Percentiles rank a stretch among this genome's conserved stretches.
These are phyloP conservation scores for Panurus biarmicus DNA, from an alignment of 2,113 vertebrate species.

Conservation along the genomic window DNA sequence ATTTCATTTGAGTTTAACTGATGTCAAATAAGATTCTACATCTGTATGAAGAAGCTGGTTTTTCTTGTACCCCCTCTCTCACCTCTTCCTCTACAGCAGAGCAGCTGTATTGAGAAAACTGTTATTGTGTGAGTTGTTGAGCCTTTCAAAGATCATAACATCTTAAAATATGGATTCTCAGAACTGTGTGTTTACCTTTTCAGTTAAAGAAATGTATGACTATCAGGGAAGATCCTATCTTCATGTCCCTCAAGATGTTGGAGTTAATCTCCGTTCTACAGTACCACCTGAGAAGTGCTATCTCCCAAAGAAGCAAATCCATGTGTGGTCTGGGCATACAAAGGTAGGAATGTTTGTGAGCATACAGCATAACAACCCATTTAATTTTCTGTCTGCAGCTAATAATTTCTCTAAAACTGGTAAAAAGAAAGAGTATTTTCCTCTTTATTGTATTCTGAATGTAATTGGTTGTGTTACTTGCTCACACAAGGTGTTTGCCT, in stretches of 20 bases:
- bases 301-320: slow-evolving; percentile 96
- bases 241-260: slow-evolving; percentile 95
- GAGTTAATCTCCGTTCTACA: slow-evolving; percentile 87
- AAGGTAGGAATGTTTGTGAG: slow-evolving; percentile 74
- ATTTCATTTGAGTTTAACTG: not conserved
- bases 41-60: not conserved
- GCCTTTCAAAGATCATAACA: not conserved
- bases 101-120: not conserved
- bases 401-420: not conserved
- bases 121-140: not conserved
- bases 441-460: not conserved
- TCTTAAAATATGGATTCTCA: not conserved
- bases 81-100: not conserved
- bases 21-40: not conserved
- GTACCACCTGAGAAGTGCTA: slow-evolving; percentile 95
- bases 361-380: not conserved
- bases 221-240: slow-evolving; percentile 97
- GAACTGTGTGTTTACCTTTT: slow-evolving; percentile 16
- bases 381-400: not conserved
- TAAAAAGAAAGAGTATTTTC: not conserved
- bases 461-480: not conserved
- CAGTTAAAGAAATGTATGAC: slow-evolving; percentile 98
- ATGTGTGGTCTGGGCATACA: slow-evolving; percentile 97
- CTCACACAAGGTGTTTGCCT: not conserved
- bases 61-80: not conserved